A percentile compares a stretch with the other conserved stretches of the same genome.
These are phyloP conservation scores for Stigmatopora argus DNA, from an alignment of 2,113 vertebrate species.

Conservation along the genomic window DNA sequence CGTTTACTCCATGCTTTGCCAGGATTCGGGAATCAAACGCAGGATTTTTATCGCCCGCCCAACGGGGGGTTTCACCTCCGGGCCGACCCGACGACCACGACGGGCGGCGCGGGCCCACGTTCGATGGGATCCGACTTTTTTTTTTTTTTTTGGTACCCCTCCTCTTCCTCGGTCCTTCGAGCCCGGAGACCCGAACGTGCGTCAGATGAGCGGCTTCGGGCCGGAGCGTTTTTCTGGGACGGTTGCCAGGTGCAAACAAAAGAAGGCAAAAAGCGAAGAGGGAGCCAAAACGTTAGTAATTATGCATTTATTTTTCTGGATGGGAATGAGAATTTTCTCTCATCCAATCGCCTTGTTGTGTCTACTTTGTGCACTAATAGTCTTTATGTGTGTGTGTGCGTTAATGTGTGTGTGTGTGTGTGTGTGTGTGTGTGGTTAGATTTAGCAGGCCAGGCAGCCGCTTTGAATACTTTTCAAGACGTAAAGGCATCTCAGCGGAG, in stretches of 20 bases:
- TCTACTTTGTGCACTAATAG: constrained; percentile 5
- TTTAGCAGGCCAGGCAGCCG: constrained; percentile 10
- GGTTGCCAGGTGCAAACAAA: constrained; percentile 81
- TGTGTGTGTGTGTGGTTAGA: constrained; percentile 1
- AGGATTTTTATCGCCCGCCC: constrained; percentile 28
- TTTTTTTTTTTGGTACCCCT: not conserved
- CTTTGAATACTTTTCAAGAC: constrained; percentile 46
- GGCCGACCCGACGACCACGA: constrained; percentile 30
- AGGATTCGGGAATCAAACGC: not conserved
- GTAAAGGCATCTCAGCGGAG: constrained; percentile 64
- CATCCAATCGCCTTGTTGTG: not conserved
- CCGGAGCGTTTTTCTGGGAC: constrained; percentile 69
- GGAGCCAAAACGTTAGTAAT: constrained; percentile 14
- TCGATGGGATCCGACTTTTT: not conserved
- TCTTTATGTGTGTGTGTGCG: not conserved
- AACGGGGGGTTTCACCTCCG: constrained; percentile 26
- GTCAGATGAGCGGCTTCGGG: constrained; percentile 1
- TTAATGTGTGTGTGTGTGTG: not conserved
- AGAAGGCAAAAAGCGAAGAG: constrained; percentile 64
- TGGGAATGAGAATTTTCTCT: not conserved
- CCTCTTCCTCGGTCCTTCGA: not conserved
- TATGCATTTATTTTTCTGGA: not conserved
- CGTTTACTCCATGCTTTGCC: not conserved
- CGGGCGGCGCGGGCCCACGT: constrained; percentile 24
- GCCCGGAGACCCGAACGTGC: constrained; percentile 6